Evolutionary conservation across 1,140 invertebrate species (phyloP).

Genomic region (Bradynema listronoti): DNA sequence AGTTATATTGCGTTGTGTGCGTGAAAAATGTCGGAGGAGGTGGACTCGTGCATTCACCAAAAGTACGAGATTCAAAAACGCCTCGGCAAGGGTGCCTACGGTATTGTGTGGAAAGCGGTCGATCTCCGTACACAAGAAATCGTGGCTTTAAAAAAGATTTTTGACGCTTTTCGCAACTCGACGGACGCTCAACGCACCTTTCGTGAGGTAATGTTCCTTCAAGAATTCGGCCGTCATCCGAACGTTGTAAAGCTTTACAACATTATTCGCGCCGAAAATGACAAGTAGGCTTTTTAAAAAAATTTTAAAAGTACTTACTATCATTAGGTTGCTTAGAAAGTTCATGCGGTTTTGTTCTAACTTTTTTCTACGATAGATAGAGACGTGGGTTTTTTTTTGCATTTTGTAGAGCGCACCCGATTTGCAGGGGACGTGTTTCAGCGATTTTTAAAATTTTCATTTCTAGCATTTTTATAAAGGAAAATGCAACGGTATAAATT

Average conservation of each 20-base stretch:
- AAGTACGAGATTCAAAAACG: constrained; percentile 79
- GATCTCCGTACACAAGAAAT: constrained; percentile 77
- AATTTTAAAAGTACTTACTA: no score
- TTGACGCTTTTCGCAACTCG: constrained; percentile 86
- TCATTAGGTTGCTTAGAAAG: no score
- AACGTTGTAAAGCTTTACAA: constrained; percentile 87
- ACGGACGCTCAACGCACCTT: constrained; percentile 63
- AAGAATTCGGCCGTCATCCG: constrained; percentile 81
- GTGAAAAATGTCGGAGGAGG: constrained; percentile 66
- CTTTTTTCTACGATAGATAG: no score
- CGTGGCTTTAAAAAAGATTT: constrained; percentile 97
- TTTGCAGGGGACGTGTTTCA: no score
- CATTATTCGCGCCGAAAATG: constrained; percentile 83
- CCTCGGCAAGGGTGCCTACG: constrained; percentile 91
- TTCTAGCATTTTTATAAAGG: no score
- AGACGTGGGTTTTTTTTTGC: no score
- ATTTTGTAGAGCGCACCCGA: no score
- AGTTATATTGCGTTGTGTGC: no score
- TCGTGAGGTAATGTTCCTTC: constrained; percentile 56
- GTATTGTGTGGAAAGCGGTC: constrained; percentile 93
- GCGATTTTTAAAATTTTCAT: no score
- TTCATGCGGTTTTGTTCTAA: no score
- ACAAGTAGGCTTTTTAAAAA: constrained; percentile 66
- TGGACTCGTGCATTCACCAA: constrained; percentile 77
- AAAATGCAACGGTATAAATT: no score